Evolutionary conservation across 2,888 invertebrate genomes (phyloP), one percentile per base, ranked within the genome.

Genomic region (Embidobia sp.): DNA sequence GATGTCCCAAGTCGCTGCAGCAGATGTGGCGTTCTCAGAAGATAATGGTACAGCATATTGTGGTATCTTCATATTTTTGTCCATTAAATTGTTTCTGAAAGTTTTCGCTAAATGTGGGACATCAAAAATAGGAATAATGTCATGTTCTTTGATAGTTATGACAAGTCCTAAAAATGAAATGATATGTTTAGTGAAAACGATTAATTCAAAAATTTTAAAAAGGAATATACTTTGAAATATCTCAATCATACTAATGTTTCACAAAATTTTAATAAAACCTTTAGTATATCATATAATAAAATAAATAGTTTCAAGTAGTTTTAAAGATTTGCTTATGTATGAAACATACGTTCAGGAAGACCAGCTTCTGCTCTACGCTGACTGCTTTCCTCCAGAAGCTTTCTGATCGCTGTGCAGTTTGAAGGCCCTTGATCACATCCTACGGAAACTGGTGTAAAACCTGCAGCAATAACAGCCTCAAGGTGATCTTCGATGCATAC

Each of bases 31-130:
- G n/a, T n/a, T n/a, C n/a, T n/a, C n/a, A n/a, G n/a, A n/a, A n/a
- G n/a, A n/a, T n/a, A n/a, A n/a, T n/a, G n/a, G n/a, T n/a, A n/a
- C 11, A 22, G 26, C 11, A n/a, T 4, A 22, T 4, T 3, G 22
- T 31, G 53, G 37, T 22, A 37, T n/a, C 1, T 1, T 26, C n/a
- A 69, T n/a, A 15, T 66, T 35, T 42, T 70, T 74, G 4, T 31
- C 53, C 19, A 78, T 27, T 1, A 78, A 44, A 64, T 74, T 75
- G 16, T 70, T 78, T 10, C 75, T 15, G 4, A 66, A 37, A 11
- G 31, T 10, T 18, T 49, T 49, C 1, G 10, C 1, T 10, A 49
- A 3, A 6, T 31, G 49, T 2, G 49, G 49, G 2, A 31, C 10
- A 18, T 49, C 49, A 18, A 35, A 76, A 4, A 40, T 4, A 16